Conservation (phyloP, 2,113 vertebrate species). For the Myiozetetes cayanensis region DNA sequence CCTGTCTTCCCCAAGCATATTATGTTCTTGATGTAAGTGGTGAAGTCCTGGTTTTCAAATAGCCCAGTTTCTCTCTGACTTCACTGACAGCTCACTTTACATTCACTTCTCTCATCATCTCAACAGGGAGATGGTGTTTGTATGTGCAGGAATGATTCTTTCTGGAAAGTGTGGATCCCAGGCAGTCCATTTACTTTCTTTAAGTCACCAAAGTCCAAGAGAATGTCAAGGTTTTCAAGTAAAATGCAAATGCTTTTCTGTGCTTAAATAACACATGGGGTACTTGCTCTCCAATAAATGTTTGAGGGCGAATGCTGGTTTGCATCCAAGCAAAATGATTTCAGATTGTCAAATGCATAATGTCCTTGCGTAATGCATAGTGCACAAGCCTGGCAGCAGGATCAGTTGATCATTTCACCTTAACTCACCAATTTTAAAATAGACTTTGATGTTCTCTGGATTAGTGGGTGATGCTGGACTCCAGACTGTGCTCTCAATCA, state of each 20-base stretch:
- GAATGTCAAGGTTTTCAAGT: neutral
- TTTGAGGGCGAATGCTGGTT: neutral
- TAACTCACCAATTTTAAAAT: neutral
- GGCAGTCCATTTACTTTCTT: neutral
- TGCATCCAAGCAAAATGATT: neutral
- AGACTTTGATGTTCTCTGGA: neutral
- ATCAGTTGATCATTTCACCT: neutral
- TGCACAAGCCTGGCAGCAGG: neutral
- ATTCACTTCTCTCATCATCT: neutral
- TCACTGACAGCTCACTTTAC: neutral
- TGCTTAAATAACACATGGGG: neutral
- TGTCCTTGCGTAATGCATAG: neutral
- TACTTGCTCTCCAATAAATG: neutral
- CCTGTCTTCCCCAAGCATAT: neutral
- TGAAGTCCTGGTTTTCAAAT: neutral
- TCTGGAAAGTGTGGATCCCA: neutral
- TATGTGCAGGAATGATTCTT: neutral
- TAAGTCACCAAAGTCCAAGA: neutral
- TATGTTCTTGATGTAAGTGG: neutral
- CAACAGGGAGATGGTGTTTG: neutral
- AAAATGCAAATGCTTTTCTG: neutral
- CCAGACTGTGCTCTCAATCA: neutral
- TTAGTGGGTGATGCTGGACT: neutral
- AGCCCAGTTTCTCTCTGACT: neutral
- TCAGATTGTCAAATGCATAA: neutral